Base-by-base conservation (phyloP, 2,888 invertebrate species). In the Apodemia mormo region DNA sequence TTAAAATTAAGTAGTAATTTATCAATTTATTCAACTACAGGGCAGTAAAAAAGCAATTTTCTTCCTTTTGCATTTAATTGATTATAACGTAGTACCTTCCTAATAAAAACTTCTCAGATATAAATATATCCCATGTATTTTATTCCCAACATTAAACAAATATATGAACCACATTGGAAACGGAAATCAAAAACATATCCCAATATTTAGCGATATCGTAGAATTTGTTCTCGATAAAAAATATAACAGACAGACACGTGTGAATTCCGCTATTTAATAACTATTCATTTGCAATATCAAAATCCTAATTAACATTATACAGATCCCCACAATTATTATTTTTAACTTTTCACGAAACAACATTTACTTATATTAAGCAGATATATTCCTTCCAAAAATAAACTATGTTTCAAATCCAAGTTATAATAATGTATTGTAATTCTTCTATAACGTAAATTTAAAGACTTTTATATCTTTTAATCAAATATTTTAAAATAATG, bases 91-190 rank as follows among this genome's bases (percentile, higher is more conserved):
- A 12, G 12, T 45, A 45, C 12, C 12, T 12, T 45, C 45, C 12
- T 45, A 45, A 22, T 10, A 58, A 58, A 14, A 61, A 33, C 7
- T 12, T 64, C 61, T 64, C 61, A 64, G 64, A 64, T 64, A 64
- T 64, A 64, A 64, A 64, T 64, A 64, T 64, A 64, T 64, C 64
- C 33, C 33, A n/a, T 37, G 10, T 64, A 37, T n/a, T 64, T 64
- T 64, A 64, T 37, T 64, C 64, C 64, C 64, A 64, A 64, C 64
- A 37, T 64, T 64, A 64, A 64, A 33, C 64, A 33, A 64, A 37
- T 33, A 64, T 14, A n/a, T 33, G 37, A 64, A 33, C 64, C 64
- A 33, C 9, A n/a, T 64, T 64, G 14, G 30, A 33, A 64, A 61
- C 61, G 64, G 2, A 64, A 37, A 64, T 64, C 33, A 30, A 9